Base-by-base conservation (phyloP, 2,797 vertebrate species). In the Enteromius mattozi region DNA sequence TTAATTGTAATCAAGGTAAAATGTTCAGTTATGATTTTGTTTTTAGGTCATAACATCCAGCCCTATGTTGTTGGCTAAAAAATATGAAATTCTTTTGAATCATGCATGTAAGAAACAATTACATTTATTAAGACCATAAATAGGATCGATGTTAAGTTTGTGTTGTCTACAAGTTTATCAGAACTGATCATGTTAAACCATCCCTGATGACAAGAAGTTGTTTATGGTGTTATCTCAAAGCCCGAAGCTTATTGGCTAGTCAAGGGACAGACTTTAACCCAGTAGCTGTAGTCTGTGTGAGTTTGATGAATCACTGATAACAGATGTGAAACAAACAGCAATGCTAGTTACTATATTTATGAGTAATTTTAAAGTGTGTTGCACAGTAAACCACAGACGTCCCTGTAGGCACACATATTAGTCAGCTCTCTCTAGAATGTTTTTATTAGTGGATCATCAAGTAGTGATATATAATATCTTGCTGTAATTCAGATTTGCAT, bases 141-240 rank as follows among this genome's bases (percentile, higher is more conserved):
- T 65, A 33, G 19, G 1, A 13, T 74, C 71, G 35, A 1, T 59
- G 51, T 45, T 59, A 68, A 19, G 35, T 42, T 59, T 9, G 42
- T 5, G 14, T 27, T 80, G 66, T 45, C n/a, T 59, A 27, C 14
- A 69, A 27, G 9, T 80, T 51, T 3, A 54, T 54, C 63, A 37
- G 35, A 56, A 13, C 13, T 40, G 8, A 80, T 40, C 21, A 27
- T 51, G 78, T 30, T 24, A 68, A 37, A 40, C 27, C 65, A 40
- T 27, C n/a, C 19, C 35, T 71, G 69, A 45, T 47, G 37, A 16
- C n/a, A 63, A 70, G 71, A 9, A 16, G 12, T 10, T 13, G 5
- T 19, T 33, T 45, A 30, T 56, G 66, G 37, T 70, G 78, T 80
- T 35, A 70, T 70, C 47, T 40, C 13, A 59, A 71, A 81, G 12